Percentiles rank a stretch among this genome's conserved stretches.
Evolutionary conservation across 2,888 invertebrate genomes (phyloP).

Genomic region (Leucozona laternaria): DNA sequence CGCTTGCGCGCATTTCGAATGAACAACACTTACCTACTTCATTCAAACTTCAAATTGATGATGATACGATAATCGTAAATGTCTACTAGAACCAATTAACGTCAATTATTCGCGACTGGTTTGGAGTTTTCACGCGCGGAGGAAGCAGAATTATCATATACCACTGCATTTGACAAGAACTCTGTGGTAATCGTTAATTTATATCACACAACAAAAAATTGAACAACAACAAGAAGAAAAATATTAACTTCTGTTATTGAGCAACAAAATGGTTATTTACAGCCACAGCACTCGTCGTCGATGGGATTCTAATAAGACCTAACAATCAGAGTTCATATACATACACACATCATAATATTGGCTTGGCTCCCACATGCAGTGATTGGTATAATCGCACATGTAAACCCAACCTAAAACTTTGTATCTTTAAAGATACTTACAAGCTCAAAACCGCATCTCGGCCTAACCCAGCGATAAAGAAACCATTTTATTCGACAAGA

Average conservation of each 20-base stretch:
- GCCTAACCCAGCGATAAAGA: conserved; percentile 59
- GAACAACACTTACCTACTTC: conserved; percentile 5
- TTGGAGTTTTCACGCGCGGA: neutral
- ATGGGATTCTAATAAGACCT: conserved; percentile 44
- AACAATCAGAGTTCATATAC: conserved; percentile 22
- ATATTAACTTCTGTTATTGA: conserved; percentile 32
- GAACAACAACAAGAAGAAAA: neutral
- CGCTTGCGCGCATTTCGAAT: neutral
- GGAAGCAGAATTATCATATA: conserved; percentile 13
- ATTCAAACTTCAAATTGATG: conserved; percentile 35
- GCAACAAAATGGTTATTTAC: conserved; percentile 33
- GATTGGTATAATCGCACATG: conserved; percentile 12
- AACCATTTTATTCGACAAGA: conserved; percentile 70
- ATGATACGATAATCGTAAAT: conserved; percentile 26
- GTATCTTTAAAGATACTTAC: conserved; percentile 25
- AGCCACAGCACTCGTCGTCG: conserved; percentile 22
- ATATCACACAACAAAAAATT: conserved; percentile 7
- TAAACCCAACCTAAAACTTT: conserved; percentile 45
- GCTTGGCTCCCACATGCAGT: conserved; percentile 48
- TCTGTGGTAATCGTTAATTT: conserved; percentile 32
- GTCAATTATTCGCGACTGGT: conserved; percentile 23
- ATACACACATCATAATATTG: too few relatives aligned
- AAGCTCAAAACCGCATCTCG: conserved; percentile 13
- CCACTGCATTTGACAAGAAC: conserved; percentile 36
- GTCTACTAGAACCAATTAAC: conserved; percentile 39